Conservation (phyloP, 1,140 invertebrate genomes). For the Pissodes strobi region DNA sequence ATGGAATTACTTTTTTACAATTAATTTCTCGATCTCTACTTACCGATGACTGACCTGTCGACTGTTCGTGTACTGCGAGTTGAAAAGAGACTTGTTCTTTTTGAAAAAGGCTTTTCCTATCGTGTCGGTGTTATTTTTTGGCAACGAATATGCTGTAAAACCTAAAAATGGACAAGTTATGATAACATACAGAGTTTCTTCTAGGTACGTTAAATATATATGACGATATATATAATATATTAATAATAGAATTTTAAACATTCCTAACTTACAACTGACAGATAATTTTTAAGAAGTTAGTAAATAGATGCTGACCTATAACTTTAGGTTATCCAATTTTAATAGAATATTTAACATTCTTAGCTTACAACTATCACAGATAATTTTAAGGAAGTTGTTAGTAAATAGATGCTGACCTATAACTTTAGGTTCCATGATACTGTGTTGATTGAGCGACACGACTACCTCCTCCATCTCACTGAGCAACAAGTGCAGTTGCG, state of each 20-base stretch:
- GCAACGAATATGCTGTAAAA: slow-evolving; percentile 83
- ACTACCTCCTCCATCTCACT: slow-evolving; percentile 85
- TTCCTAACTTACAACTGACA: no score
- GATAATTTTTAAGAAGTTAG: no score
- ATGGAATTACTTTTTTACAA: neutral
- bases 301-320: no score
- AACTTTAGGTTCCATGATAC: slow-evolving; percentile 89
- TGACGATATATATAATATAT: no score
- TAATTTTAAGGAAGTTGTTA: no score
- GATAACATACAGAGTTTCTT: neutral
- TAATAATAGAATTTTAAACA: no score
- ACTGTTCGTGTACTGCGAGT: slow-evolving; percentile 91
- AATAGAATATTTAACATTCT: no score
- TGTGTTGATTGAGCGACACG: slow-evolving; percentile 87
- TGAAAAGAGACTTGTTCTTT: slow-evolving; percentile 84
- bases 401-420: no score
- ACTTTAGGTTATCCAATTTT: slow-evolving; percentile 93
- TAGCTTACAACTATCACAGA: no score
- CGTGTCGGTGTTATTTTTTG: slow-evolving; percentile 70
- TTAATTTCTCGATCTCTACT: no score
- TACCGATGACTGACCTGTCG: slow-evolving; percentile 73
- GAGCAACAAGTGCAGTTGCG: slow-evolving; percentile 80
- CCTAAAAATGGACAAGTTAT: slow-evolving; percentile 58
- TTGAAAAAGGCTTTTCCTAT: slow-evolving; percentile 81
- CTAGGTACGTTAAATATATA: no score